Base-by-base conservation (phyloP, 2,113 vertebrate species). In the Cromileptes altivelis region DNA sequence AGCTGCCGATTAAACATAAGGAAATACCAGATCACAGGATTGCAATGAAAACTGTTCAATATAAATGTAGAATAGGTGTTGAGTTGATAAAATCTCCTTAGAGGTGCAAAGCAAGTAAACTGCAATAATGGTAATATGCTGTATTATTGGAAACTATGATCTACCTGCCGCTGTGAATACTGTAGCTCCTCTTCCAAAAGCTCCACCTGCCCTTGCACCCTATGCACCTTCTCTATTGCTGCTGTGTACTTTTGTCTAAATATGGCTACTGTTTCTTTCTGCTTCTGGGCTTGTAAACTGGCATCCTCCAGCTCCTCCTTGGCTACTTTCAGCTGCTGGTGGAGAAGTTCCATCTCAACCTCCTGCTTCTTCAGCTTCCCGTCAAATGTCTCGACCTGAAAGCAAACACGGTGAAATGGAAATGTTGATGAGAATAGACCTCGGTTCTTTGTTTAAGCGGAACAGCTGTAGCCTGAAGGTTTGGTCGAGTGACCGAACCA, bases 171-270 rank as follows among this genome's bases (percentile, higher is more conserved):
- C 79, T 84, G 90, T 80, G 82, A 94, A 69, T 93, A 88, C 3
- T 55, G 58, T 0, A 87, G 70, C 50, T 95, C 93, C 86, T 95
- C 92, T 70, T 94, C 80, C 70, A 90, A 40, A 40, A 60, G 81
- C 14, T 85, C 70, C 18, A 89, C 79, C 17, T 84, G 85, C 13
- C 86, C 91, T 62, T 94, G 90, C 56, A 92, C 78, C 63, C 70
- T 72, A 55, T 91, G 85, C 57, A 89, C 82, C 81, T 88, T 93
- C 70, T 88, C 89, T 75, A 90, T 85, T 18, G 86, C 88, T 6
- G 76, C n/a, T 1, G 49, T 61, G 64, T 90, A 95, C 73, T 96
- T 97, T 70, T 94, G 70, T 88, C 94, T 94, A 72, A 94, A 94
- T 47, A 91, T 85, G 21, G 68, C 84, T 30, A 61, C 62, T 0